Evolutionary conservation across 2,113 vertebrate species (phyloP).

Genomic region (Peucedramus taeniatus): DNA sequence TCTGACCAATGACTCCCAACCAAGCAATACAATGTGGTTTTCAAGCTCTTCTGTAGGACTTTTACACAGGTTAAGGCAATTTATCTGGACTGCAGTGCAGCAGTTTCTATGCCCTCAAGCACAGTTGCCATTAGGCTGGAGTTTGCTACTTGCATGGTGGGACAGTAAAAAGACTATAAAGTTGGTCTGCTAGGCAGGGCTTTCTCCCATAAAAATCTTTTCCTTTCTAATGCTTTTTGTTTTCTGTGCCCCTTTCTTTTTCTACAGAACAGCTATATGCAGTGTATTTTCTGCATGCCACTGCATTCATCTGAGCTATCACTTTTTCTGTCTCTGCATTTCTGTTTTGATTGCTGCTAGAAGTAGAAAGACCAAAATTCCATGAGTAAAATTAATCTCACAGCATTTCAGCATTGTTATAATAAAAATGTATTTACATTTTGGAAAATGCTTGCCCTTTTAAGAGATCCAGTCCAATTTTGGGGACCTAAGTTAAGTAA

Average conservation of each 20-base stretch:
- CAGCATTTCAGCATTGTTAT: neutral
- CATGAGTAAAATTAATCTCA: neutral
- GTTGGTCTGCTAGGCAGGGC: neutral
- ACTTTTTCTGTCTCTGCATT: neutral
- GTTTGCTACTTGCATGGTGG: rapidly evolving
- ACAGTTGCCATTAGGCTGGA: neutral
- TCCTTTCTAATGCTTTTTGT: neutral
- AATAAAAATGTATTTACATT: neutral
- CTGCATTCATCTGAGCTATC: neutral
- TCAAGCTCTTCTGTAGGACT: neutral
- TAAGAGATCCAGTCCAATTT: neutral
- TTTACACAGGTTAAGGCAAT: neutral
- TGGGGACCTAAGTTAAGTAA: neutral
- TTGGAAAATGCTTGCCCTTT: neutral
- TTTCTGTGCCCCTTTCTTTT: neutral
- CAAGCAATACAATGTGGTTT: neutral
- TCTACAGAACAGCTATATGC: neutral
- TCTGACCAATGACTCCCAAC: neutral
- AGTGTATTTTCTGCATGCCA: neutral
- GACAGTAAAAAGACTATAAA: neutral
- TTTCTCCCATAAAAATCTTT: neutral
- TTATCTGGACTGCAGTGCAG: neutral
- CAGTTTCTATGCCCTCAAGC: neutral
- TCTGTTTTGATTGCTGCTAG: neutral
- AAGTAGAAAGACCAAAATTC: neutral